Conservation (phyloP, 1,140 invertebrate species). For the Drosophila arawakana region DNA sequence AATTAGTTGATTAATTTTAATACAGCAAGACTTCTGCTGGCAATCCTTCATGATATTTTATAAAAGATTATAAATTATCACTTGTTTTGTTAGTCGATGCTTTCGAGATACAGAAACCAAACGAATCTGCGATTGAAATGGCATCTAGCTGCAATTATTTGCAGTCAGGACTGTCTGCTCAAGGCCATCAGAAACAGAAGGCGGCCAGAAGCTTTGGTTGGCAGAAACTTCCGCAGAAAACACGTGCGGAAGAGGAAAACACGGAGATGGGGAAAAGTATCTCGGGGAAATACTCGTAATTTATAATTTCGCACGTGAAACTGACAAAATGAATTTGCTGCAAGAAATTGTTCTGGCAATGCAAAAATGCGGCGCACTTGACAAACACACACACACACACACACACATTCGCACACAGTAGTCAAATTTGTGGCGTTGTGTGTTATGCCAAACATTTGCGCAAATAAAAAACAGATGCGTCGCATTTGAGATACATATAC, state of each 20-base stretch:
- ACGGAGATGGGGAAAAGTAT: constrained; percentile 26
- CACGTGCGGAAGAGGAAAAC: not conserved
- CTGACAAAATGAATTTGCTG: constrained; percentile 66
- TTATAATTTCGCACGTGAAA: constrained; percentile 81
- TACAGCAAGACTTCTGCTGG: not conserved
- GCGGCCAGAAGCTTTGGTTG: constrained; percentile 62
- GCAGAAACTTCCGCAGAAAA: constrained; percentile 46
- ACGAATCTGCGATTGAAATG: constrained; percentile 26
- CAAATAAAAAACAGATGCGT: constrained; percentile 76
- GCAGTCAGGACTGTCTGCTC: constrained; percentile 61
- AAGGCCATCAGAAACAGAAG: constrained; percentile 81
- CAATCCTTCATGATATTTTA: not conserved
- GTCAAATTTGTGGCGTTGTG: constrained; percentile 52
- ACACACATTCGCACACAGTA: not conserved
- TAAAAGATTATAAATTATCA: not conserved
- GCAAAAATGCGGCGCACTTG: constrained; percentile 53
- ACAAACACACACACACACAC: constrained; percentile 30
- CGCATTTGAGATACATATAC: constrained; percentile 32
- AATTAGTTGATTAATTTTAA: constrained; percentile 1
- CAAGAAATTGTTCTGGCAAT: constrained; percentile 33
- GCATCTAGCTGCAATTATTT: constrained; percentile 77
- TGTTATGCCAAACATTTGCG: constrained; percentile 53
- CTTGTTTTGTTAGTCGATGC: constrained; percentile 14
- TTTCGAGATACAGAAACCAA: constrained; percentile 6
- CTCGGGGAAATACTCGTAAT: constrained; percentile 51